A percentile compares a stretch with the other conserved stretches of the same genome.
Evolutionary conservation across 1,140 invertebrate species (phyloP).

Genomic region (Camponotus pennsylvanicus): DNA sequence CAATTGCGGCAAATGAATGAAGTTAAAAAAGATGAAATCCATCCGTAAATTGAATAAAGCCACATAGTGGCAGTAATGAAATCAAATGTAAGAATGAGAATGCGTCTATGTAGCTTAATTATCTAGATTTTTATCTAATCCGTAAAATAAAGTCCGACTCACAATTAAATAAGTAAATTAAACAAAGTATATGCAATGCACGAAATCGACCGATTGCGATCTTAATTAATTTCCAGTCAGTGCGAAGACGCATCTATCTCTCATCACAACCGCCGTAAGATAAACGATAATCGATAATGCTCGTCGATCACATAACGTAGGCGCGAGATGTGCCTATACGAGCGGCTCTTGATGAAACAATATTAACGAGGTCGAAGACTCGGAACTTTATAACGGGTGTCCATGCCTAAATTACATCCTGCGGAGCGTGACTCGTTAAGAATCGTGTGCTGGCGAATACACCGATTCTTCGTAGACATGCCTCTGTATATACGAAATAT

Average conservation of each 20-base stretch:
- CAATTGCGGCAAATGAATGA: no score
- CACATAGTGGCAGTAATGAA: no score
- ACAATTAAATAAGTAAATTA: no score
- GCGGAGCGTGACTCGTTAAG: neutral
- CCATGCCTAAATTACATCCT: conserved; percentile 9
- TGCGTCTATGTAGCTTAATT: no score
- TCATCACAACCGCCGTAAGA: neutral
- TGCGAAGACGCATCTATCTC: neutral
- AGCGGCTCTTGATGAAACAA: conserved; percentile 5
- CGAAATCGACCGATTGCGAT: neutral
- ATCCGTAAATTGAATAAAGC: no score
- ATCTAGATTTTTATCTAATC: no score
- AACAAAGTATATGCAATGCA: no score
- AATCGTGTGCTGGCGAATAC: neutral
- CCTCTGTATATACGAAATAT: neutral
- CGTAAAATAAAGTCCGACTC: neutral
- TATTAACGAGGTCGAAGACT: conserved; percentile 11
- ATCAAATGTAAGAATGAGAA: no score
- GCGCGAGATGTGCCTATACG: neutral
- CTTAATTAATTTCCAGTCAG: neutral
- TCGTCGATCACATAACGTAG: neutral
- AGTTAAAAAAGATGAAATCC: no score
- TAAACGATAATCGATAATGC: conserved; percentile 19
- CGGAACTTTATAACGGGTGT: conserved; percentile 2
- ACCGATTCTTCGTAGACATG: neutral